Percentiles rank a stretch among this genome's conserved stretches.
Conservation (phyloP, 2,113 vertebrate genomes). For the Heterotilapia buettikoferi region DNA sequence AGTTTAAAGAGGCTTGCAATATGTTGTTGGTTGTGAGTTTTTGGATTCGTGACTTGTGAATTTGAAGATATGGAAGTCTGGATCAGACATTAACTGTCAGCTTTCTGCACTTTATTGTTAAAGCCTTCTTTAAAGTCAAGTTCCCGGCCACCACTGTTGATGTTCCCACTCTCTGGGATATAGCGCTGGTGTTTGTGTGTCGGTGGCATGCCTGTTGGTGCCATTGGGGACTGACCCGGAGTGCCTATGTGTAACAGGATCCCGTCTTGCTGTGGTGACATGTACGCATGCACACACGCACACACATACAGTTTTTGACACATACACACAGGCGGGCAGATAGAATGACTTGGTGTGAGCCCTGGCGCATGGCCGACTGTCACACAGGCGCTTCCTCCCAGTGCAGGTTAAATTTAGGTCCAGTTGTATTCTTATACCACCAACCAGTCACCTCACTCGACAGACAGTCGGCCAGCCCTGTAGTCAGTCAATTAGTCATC, state of each 20-base stretch:
- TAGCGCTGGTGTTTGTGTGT: not conserved
- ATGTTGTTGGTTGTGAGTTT: not conserved
- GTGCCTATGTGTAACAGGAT: conserved; percentile 68
- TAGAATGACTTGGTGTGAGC: conserved; percentile 80
- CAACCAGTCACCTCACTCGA: conserved; percentile 54
- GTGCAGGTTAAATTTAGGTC: conserved; percentile 85
- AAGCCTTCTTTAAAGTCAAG: not conserved
- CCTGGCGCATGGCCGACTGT: conserved; percentile 87
- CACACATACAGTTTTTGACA: conserved; percentile 19
- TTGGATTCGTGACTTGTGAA: not conserved
- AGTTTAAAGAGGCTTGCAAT: not conserved
- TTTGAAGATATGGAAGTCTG: not conserved
- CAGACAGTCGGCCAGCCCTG: conserved; percentile 46
- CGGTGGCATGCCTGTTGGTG: conserved; percentile 68
- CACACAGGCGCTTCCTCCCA: conserved; percentile 89
- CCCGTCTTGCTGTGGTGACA: conserved; percentile 61
- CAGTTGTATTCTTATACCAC: conserved; percentile 83
- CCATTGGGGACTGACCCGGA: conserved; percentile 65
- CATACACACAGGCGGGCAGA: conserved; percentile 56
- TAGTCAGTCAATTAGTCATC: conserved; percentile 61
- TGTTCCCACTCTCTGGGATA: conserved; percentile 3
- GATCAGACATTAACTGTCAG: not conserved
- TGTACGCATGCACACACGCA: conserved; percentile 22
- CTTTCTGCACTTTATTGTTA: not conserved
- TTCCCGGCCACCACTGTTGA: not conserved